Conservation (phyloP, 1,140 invertebrate species). For the Drosophila bifasciata region DNA sequence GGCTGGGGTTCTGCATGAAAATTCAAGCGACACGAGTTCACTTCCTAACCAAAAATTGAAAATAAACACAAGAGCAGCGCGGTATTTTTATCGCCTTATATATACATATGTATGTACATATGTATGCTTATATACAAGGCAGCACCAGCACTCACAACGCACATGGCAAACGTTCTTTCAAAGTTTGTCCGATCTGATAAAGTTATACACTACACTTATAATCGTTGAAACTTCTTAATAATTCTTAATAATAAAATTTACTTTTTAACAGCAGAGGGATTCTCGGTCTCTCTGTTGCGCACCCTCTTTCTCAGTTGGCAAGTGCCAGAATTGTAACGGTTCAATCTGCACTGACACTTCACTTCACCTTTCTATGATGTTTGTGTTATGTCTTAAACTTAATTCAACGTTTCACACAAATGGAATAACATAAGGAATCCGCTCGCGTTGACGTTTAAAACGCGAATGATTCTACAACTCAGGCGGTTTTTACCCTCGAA, state of each 20-base stretch:
- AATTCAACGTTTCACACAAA: slow-evolving; percentile 54
- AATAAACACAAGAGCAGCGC: slow-evolving; percentile 56
- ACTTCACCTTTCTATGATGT: slow-evolving; percentile 25
- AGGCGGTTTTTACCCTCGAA: slow-evolving; percentile 9
- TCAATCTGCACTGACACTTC: slow-evolving; percentile 39
- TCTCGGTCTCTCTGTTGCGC: neutral
- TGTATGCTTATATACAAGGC: slow-evolving; percentile 32
- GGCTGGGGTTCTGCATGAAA: slow-evolving; percentile 5
- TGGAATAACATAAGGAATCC: slow-evolving; percentile 55
- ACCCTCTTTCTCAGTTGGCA: too few species aligned
- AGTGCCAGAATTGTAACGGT: slow-evolving; percentile 24
- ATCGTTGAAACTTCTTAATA: neutral
- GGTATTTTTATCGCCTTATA: slow-evolving; percentile 68
- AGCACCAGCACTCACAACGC: slow-evolving; percentile 20
- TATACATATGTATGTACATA: too few species aligned
- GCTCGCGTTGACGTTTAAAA: slow-evolving; percentile 76
- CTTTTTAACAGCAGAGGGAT: slow-evolving; percentile 15
- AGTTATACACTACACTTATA: neutral
- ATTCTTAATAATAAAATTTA: slow-evolving; percentile 19
- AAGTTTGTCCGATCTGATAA: slow-evolving; percentile 12
- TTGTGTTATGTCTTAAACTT: slow-evolving; percentile 51
- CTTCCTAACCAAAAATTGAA: slow-evolving; percentile 53
- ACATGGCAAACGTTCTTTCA: slow-evolving; percentile 21
- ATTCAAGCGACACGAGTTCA: slow-evolving; percentile 40
- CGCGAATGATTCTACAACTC: slow-evolving; percentile 58